A percentile compares a stretch with the other conserved stretches of the same genome.
Conservation (phyloP, 2,113 vertebrate species). For the Choloepus hoffmanni region DNA sequence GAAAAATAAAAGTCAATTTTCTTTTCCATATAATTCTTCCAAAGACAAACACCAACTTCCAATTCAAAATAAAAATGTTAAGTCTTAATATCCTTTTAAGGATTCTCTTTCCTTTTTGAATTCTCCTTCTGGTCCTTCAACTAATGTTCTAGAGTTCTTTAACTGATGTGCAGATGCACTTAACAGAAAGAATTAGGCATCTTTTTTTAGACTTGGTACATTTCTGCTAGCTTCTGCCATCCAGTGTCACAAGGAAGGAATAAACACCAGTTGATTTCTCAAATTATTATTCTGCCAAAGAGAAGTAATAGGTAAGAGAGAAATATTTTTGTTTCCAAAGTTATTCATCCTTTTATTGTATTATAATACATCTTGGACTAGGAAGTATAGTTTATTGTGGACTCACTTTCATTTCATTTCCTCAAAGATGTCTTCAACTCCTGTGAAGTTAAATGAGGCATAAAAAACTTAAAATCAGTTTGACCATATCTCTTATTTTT, state of each 20-base stretch:
- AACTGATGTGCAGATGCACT: background rate
- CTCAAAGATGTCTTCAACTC: background rate
- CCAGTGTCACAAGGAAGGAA: background rate
- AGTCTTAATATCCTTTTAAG: background rate
- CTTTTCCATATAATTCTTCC: background rate
- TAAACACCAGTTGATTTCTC: background rate
- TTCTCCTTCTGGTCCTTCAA: background rate
- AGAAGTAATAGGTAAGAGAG: background rate
- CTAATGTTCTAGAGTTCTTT: background rate
- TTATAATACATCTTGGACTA: background rate
- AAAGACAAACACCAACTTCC: background rate
- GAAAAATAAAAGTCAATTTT: background rate
- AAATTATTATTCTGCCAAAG: background rate
- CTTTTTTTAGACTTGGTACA: background rate
- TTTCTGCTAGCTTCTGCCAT: background rate
- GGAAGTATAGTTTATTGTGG: background rate
- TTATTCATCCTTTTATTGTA: background rate
- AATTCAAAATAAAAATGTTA: constrained; percentile 1
- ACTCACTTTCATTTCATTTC: background rate
- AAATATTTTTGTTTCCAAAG: background rate
- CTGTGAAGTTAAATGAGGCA: background rate
- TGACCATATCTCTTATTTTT: background rate
- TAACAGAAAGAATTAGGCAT: background rate
- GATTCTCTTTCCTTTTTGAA: background rate
- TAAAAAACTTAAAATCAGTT: background rate